Conservation (phyloP, 1,140 invertebrate species). For the Centruroides sculpturatus region DNA sequence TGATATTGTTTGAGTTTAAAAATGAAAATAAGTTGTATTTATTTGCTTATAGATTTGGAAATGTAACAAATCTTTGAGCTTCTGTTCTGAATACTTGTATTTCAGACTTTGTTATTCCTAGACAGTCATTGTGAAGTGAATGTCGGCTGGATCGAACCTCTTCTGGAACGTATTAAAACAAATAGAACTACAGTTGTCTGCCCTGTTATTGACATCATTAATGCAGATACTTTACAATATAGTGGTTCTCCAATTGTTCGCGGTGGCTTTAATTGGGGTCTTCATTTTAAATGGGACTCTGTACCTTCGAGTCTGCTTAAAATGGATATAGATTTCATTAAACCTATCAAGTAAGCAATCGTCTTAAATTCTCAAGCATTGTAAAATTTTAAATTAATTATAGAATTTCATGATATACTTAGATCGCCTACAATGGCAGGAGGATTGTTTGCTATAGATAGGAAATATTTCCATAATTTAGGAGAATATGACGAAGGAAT, state of each 20-base stretch:
- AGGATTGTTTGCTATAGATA: conserved; percentile 84
- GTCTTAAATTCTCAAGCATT: background rate
- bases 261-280: conserved; percentile 74
- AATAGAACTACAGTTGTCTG: conserved; percentile 53
- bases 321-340: conserved; percentile 58
- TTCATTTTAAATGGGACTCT: conserved; percentile 93
- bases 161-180: conserved; percentile 53
- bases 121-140: conserved; percentile 97
- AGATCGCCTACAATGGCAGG: conserved; percentile 91
- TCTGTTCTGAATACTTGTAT: conserved; percentile 1
- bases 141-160: conserved; percentile 69
- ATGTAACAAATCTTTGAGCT: no score
- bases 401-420: conserved; percentile 1
- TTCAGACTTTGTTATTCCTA: conserved; percentile 71
- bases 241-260: conserved; percentile 60
- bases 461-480: conserved; percentile 71
- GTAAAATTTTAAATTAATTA: background rate
- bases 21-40: no score
- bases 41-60: no score
- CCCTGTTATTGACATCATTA: conserved; percentile 95
- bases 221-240: conserved; percentile 90
- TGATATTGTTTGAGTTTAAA: no score
- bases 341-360: conserved; percentile 52
- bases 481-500: conserved; percentile 87
- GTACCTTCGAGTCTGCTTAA: conserved; percentile 48